Conservation (phyloP, 2,113 vertebrate species). For the Anhinga anhinga region DNA sequence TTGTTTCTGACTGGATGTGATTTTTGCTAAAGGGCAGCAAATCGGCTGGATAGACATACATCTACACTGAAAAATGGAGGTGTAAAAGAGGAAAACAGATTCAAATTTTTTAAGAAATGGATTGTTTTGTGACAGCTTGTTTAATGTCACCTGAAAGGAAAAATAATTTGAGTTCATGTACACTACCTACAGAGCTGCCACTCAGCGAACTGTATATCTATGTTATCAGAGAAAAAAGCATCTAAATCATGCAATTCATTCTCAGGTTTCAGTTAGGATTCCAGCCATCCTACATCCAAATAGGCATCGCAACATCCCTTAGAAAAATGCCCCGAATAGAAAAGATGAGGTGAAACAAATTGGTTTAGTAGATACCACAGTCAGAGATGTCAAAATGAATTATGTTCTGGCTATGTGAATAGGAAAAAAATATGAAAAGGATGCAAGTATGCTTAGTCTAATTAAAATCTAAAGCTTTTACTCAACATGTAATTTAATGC, state of each 20-base stretch:
- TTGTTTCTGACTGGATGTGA: not conserved
- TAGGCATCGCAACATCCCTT: slow-evolving; percentile 58
- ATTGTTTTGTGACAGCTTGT: not conserved
- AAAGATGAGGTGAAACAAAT: slow-evolving; percentile 69
- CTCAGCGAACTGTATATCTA: not conserved
- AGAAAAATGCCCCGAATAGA: slow-evolving; percentile 16
- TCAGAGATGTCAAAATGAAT: slow-evolving; percentile 50
- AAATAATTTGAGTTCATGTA: not conserved
- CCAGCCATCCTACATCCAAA: slow-evolving; percentile 37
- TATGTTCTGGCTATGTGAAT: not conserved
- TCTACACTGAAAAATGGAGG: not conserved
- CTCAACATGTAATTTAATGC: not conserved
- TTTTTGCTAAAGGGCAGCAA: not conserved
- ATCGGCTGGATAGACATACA: not conserved
- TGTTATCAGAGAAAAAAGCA: not conserved
- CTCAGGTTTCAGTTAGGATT: slow-evolving; percentile 61
- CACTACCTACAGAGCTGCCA: not conserved
- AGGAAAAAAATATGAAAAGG: not conserved
- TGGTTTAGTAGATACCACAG: slow-evolving; percentile 61
- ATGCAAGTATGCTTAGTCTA: slow-evolving; percentile 53
- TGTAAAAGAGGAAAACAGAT: not conserved
- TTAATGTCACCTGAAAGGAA: slow-evolving; percentile 21
- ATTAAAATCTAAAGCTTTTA: slow-evolving; percentile 20
- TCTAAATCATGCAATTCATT: slow-evolving; percentile 3
- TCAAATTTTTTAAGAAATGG: not conserved